phyloP scores from a whole-genome alignment of 2,113 vertebrate genomes.

The Ceyx margarethae region DNA sequence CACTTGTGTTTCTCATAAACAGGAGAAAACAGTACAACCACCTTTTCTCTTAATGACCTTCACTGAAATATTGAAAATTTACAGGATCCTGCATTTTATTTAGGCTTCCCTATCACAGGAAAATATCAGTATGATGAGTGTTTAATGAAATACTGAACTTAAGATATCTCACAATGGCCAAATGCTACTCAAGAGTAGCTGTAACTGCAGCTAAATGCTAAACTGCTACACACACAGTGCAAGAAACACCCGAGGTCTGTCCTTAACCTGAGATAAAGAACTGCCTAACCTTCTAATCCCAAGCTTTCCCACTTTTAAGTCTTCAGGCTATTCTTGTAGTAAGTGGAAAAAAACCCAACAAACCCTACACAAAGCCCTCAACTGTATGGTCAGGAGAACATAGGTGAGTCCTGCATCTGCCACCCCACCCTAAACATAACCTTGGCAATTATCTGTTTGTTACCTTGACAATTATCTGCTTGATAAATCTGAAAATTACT shows the following conservation, averaged over 20 bases:
- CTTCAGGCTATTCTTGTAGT: not conserved
- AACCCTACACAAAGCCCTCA: rapidly evolving
- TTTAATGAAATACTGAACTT: not conserved
- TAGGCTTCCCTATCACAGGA: not conserved
- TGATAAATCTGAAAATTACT: not conserved
- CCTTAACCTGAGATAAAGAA: not conserved
- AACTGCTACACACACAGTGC: not conserved
- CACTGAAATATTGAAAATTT: not conserved
- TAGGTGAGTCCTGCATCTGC: rapidly evolving
- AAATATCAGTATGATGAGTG: not conserved
- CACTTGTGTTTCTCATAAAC: not conserved
- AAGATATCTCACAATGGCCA: not conserved
- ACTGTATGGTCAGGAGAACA: not conserved
- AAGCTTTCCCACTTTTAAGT: not conserved
- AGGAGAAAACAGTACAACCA: not conserved
- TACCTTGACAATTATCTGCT: not conserved
- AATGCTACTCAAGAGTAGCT: not conserved
- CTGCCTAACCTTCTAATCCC: not conserved
- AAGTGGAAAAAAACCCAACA: not conserved
- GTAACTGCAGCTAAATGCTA: not conserved
- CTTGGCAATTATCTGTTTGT: not conserved
- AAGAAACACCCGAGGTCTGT: not conserved
- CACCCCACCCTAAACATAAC: not conserved
- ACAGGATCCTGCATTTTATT: not conserved
- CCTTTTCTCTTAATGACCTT: not conserved